Base-by-base conservation (phyloP, 2,797 vertebrate species). In the Notamacropus eugenii region DNA sequence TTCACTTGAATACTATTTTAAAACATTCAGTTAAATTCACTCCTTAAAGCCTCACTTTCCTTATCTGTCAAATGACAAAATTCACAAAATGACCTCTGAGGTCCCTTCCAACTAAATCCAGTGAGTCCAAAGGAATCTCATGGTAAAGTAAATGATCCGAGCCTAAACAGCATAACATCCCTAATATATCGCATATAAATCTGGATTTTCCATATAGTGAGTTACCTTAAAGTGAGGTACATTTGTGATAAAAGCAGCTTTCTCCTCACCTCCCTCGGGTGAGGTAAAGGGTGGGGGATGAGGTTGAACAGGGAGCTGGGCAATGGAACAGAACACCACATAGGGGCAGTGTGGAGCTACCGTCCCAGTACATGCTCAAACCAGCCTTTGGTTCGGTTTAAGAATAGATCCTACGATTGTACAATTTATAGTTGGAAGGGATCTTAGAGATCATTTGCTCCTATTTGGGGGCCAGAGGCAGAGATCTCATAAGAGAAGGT, bases 261-360 rank as follows among this genome's bases (percentile, higher is more conserved):
- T 27, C 56, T 92, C 19, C 74, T 19, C 74, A 46, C 74, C 74
- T 50, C 40, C 10, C 22, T 27, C 0, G n/a, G 74, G 40, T 24
- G 8, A 40, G 22, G 22, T 14, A 13, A 22, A 19, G 16, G 62
- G 13, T 16, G 14, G 62, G 62, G 24, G 62, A 54, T 50, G 34
- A 91, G 59, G 10, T 74, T 90, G 90, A 87, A 29, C 50, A 28
- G 91, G 50, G 91, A 93, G 28, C 92, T 50, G 91, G 96, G 94
- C 90, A 93, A 95, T 82, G 90, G 58, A 34, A 54, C 87, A 55
- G 50, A 93, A 5, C 11, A 93, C 97, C 97, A 96, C 97, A 74
- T 0, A 94, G 95, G 91, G 97, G 95, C 96, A 94, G 94, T 93
- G 55, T 93, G 55, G 92, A 96, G 94, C 97, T 93, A 4, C 58